Percentiles rank a stretch among this genome's conserved stretches.
Evolutionary conservation across 2,113 vertebrate species (phyloP).

Genomic region (Galeopterus variegatus): DNA sequence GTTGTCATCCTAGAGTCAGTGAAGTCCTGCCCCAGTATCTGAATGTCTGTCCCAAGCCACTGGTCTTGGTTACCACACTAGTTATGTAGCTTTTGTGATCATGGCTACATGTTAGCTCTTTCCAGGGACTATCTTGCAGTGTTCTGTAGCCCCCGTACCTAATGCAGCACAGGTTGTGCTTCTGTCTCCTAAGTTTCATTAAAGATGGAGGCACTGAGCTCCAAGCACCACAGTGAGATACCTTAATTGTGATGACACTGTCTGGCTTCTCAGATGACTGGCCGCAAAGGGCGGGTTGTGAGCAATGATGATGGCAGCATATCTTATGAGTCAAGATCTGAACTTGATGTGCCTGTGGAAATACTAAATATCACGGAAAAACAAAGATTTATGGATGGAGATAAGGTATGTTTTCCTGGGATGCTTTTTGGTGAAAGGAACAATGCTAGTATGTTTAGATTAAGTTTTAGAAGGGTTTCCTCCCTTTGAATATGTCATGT

Average conservation of each 20-base stretch:
- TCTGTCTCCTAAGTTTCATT: background rate
- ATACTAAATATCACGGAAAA: slow-evolving; percentile 99
- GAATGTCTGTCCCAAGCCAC: background rate
- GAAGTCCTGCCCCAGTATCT: background rate
- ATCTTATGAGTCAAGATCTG: slow-evolving; percentile 97
- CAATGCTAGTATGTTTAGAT: background rate
- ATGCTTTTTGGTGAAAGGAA: background rate
- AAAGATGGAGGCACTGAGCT: background rate
- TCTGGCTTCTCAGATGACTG: slow-evolving; percentile 94
- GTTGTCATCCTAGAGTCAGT: background rate
- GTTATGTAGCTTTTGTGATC: background rate
- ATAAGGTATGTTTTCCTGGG: slow-evolving; percentile 92
- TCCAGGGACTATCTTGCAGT: background rate
- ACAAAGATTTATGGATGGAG: slow-evolving; percentile 99
- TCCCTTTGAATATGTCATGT: background rate
- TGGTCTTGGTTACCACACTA: background rate
- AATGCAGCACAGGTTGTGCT: background rate
- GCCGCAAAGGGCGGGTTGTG: slow-evolving; percentile 97
- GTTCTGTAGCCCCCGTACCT: background rate
- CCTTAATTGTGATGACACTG: background rate
- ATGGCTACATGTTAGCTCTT: background rate
- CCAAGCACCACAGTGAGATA: fast-evolving
- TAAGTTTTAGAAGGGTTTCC: background rate
- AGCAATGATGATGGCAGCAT: slow-evolving; percentile 99
- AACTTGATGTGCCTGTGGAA: slow-evolving; percentile 98